Percentiles rank a stretch among this genome's conserved stretches.
These are phyloP conservation scores for Xiphophorus birchmanni DNA, from an alignment of 2,797 vertebrate genomes.

Conservation along the genomic window DNA sequence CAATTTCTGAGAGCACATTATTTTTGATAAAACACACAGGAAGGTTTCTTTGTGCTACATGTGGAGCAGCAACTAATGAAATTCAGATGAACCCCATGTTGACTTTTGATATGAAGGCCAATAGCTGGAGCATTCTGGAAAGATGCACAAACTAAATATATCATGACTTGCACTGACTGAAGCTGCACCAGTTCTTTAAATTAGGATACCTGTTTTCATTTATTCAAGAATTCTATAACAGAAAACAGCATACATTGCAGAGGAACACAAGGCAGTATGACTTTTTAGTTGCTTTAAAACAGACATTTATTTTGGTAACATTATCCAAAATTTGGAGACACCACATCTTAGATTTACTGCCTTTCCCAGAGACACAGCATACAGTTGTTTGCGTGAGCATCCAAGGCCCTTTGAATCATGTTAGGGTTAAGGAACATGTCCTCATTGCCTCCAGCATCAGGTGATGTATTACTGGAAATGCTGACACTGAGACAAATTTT, in stretches of 20 bases:
- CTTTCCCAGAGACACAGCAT: slow-evolving; percentile 21
- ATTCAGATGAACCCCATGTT: slow-evolving; percentile 41
- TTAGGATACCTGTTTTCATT: slow-evolving; percentile 44
- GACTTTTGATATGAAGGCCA: slow-evolving; percentile 28
- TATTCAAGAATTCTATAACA: slow-evolving; percentile 46
- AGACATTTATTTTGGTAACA: slow-evolving; percentile 43
- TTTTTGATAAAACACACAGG: slow-evolving; percentile 19
- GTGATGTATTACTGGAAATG: slow-evolving; percentile 55
- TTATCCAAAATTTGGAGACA: slow-evolving; percentile 31
- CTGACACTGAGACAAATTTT: slow-evolving; percentile 50
- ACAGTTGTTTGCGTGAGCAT: slow-evolving; percentile 34
- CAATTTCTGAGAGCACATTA: slow-evolving; percentile 30
- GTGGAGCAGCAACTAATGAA: slow-evolving; percentile 32
- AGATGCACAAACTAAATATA: slow-evolving; percentile 13
- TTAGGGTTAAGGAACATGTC: slow-evolving; percentile 31
- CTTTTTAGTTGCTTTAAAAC: slow-evolving; percentile 48
- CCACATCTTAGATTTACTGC: slow-evolving; percentile 18
- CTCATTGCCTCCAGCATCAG: slow-evolving; percentile 42
- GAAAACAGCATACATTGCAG: slow-evolving; percentile 40
- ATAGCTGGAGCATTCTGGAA: slow-evolving; percentile 24
- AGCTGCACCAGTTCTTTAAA: slow-evolving; percentile 24
- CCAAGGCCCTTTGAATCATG: slow-evolving; percentile 36
- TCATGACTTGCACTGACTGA: slow-evolving; percentile 26
- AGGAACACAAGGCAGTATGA: slow-evolving; percentile 32
- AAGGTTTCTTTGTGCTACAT: slow-evolving; percentile 10